phyloP scores from a whole-genome alignment of 2,113 vertebrate genomes.

The Bos taurus region ARS-UCD2.0 NC_037328.1:31585001-31585500 shows the following conservation, averaged over 20 bases:
- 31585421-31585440: background rate
- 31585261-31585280: background rate
- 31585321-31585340: background rate
- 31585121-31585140: background rate
- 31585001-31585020: background rate
- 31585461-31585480: background rate
- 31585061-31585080: background rate
- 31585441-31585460: background rate
- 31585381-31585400: background rate
- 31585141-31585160: background rate
- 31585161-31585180: background rate
- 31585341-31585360: background rate
- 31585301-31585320: background rate
- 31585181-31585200: background rate
- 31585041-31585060: background rate
- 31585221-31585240: background rate
- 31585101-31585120: background rate
- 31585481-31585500: accelerated
- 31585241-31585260: background rate
- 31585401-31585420: background rate
- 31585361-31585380: background rate
- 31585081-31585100: background rate
- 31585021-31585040: background rate
- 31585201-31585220: background rate
- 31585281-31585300: background rate